Conservation (phyloP, 2,113 vertebrate species). For the Morone chrysops region DNA sequence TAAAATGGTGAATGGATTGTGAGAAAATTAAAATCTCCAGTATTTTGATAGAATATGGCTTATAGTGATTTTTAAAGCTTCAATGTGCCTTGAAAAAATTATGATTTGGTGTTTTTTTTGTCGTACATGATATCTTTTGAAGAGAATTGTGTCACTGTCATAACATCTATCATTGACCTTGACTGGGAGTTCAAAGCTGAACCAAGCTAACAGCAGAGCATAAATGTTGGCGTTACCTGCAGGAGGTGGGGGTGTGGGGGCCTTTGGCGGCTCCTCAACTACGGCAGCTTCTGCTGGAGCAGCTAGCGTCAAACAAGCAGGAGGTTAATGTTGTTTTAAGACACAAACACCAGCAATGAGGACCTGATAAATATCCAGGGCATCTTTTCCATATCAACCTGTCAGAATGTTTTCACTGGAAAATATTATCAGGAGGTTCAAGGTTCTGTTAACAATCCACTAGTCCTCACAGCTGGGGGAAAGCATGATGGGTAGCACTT, state of each 20-base stretch:
- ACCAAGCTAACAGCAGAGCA: background rate
- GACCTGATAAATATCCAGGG: background rate
- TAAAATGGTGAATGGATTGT: too few relatives aligned
- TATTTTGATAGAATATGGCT: background rate
- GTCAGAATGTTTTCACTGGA: background rate
- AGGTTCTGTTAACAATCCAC: background rate
- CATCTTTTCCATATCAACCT: conserved; percentile 1
- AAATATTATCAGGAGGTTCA: background rate
- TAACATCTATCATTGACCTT: background rate
- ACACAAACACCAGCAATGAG: conserved; percentile 21
- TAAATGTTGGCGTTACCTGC: conserved; percentile 70
- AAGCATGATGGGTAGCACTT: background rate
- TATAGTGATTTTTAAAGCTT: background rate
- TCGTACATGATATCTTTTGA: background rate
- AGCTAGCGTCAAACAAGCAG: conserved; percentile 62
- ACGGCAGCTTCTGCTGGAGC: conserved; percentile 73
- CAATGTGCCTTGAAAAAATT: background rate
- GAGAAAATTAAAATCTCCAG: background rate
- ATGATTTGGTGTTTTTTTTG: background rate
- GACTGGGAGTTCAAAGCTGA: background rate
- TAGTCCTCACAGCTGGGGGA: background rate
- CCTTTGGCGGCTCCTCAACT: conserved; percentile 77
- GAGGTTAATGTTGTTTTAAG: conserved; percentile 32
- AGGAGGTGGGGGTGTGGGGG: conserved; percentile 78
- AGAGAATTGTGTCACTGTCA: background rate